Percentiles rank a stretch among this genome's conserved stretches.
These are phyloP conservation scores for Eonycteris spelaea DNA, from an alignment of 2,113 vertebrate species.

Conservation along the genomic window DNA sequence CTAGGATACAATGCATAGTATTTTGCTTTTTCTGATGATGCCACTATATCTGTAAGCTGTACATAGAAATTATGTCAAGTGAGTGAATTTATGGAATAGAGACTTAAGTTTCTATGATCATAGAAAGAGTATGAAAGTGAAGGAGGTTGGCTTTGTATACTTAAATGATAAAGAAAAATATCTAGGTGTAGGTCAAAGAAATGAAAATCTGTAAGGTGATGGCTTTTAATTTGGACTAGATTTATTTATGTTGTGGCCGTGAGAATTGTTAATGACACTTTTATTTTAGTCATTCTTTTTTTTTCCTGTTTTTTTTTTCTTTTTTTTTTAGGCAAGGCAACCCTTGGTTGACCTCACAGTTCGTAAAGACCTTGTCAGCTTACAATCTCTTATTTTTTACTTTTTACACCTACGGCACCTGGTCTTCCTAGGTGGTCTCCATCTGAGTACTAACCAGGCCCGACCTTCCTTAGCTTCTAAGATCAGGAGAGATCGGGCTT, in stretches of 20 bases:
- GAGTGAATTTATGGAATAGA: background rate
- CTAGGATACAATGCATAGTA: background rate
- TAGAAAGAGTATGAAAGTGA: background rate
- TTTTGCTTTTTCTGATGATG: background rate
- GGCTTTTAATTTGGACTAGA: background rate
- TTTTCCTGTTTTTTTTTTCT: background rate
- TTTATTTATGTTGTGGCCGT: background rate
- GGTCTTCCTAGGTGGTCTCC: too few relatives aligned
- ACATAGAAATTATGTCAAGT: background rate
- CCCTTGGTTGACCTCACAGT: too few relatives aligned
- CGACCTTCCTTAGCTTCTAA: too few relatives aligned
- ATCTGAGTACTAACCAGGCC: too few relatives aligned
- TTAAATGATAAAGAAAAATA: background rate
- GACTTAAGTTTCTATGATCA: background rate
- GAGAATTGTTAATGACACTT: background rate
- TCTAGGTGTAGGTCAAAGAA: background rate
- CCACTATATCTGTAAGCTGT: background rate
- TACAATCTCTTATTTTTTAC: too few relatives aligned
- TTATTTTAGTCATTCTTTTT: background rate
- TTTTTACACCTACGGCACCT: too few relatives aligned
- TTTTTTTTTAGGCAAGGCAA: too few relatives aligned
- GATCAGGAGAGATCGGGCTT: too few relatives aligned
- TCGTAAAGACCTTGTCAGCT: too few relatives aligned
- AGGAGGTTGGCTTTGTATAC: background rate
- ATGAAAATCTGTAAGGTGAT: background rate